phyloP scores from a whole-genome alignment of 2,888 invertebrate species.

The Ceramica pisi region DNA sequence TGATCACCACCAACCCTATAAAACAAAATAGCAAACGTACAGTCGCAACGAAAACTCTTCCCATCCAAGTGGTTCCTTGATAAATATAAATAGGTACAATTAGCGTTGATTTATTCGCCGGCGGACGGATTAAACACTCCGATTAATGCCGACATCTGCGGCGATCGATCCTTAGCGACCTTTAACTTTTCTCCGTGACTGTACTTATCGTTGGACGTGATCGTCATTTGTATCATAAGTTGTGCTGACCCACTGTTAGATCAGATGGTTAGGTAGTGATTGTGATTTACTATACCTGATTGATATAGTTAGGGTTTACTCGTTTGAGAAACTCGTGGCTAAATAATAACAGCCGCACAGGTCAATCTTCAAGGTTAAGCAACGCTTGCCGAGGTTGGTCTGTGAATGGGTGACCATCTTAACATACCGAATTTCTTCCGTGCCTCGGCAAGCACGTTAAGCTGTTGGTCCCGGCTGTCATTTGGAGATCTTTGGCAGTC shows the following conservation, averaged over 20 bases:
- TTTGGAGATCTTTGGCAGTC: too few species aligned
- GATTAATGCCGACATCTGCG: slow-evolving; percentile 88
- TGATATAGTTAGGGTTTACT: slow-evolving; percentile 25
- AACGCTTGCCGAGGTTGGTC: too few species aligned
- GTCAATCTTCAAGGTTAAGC: too few species aligned
- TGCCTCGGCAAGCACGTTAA: too few species aligned
- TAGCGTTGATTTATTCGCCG: slow-evolving; percentile 86
- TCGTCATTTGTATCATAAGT: slow-evolving; percentile 64
- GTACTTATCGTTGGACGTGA: slow-evolving; percentile 76
- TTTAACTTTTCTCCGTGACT: slow-evolving; percentile 87
- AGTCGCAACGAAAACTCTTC: slow-evolving; percentile 76
- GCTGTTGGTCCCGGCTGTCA: too few species aligned
- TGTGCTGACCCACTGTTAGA: slow-evolving; percentile 59
- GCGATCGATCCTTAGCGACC: slow-evolving; percentile 86
- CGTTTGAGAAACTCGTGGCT: too few species aligned
- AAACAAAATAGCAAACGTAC: slow-evolving; percentile 66
- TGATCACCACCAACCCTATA: slow-evolving; percentile 24
- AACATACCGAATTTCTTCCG: too few species aligned
- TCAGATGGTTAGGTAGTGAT: slow-evolving; percentile 45
- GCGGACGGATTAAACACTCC: slow-evolving; percentile 85
- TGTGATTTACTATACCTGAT: slow-evolving; percentile 43
- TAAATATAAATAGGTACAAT: slow-evolving; percentile 88
- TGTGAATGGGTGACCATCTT: too few species aligned
- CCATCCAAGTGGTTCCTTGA: slow-evolving; percentile 76
- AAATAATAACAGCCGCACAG: too few species aligned